Conservation (phyloP, 2,797 vertebrate species). For the Acropternis orthonyx region DNA sequence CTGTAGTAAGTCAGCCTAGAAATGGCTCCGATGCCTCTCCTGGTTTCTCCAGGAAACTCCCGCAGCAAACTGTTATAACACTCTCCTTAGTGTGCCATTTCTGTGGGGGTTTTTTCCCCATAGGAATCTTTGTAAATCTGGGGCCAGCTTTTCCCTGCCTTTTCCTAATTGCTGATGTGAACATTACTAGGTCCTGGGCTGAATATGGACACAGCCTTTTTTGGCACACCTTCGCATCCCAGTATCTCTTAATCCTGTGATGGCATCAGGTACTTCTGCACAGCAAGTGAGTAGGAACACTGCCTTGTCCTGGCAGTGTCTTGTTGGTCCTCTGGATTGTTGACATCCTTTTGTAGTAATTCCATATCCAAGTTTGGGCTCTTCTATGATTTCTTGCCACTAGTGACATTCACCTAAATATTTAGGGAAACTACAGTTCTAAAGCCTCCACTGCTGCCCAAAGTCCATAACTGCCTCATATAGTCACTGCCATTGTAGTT, state of each 20-base stretch:
- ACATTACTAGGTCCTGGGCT: background rate
- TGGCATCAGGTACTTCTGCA: background rate
- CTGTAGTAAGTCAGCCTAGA: background rate
- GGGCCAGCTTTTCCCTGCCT: background rate
- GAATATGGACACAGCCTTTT: background rate
- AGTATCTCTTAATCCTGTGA: background rate
- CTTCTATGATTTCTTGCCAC: background rate
- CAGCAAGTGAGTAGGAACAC: background rate
- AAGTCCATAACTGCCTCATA: background rate
- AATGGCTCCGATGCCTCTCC: background rate
- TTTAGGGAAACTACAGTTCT: background rate
- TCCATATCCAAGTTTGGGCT: background rate
- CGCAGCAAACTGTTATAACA: background rate
- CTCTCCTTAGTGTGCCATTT: background rate
- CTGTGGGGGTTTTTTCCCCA: background rate
- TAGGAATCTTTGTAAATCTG: background rate
- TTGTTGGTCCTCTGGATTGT: background rate
- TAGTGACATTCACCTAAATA: background rate
- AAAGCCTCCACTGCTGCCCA: background rate
- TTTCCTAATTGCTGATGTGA: background rate
- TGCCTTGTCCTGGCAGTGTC: background rate
- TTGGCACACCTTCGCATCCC: accelerated
- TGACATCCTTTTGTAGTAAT: background rate
- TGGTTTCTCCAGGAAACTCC: background rate
- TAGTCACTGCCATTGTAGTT: background rate